Evolutionary conservation across 2,797 vertebrate genomes (phyloP).

Genomic region (Melopsittacus undulatus): DNA sequence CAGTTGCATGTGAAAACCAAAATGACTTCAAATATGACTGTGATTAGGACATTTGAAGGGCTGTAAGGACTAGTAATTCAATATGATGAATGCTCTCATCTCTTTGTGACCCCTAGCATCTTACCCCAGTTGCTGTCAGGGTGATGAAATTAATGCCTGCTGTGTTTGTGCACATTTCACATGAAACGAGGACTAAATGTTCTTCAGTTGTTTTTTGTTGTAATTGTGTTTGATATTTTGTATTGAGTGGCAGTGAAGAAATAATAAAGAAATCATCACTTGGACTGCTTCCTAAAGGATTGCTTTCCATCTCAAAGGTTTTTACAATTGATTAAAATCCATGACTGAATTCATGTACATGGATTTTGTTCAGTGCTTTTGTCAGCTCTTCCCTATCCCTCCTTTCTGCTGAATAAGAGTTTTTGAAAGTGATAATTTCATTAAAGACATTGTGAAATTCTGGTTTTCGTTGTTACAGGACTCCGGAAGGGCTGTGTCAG

Average conservation of each 20-base stretch:
- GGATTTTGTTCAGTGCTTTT: constrained; percentile 4
- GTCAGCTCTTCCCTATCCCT: neutral
- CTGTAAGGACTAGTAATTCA: neutral
- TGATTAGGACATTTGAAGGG: neutral
- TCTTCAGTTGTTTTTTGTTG: neutral
- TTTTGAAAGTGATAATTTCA: neutral
- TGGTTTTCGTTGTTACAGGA: neutral
- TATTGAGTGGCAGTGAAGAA: neutral
- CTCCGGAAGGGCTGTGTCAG: neutral
- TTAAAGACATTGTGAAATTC: neutral
- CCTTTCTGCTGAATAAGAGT: neutral
- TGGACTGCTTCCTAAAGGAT: neutral
- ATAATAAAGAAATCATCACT: constrained; percentile 17
- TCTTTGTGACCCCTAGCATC: neutral
- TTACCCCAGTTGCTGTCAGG: neutral
- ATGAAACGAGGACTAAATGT: neutral
- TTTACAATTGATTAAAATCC: constrained; percentile 34
- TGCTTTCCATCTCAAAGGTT: constrained; percentile 23
- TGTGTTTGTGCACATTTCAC: constrained; percentile 22
- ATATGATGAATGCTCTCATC: neutral
- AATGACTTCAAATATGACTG: neutral
- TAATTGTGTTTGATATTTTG: constrained; percentile 17
- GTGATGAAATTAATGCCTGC: constrained; percentile 1
- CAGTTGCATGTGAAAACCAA: neutral
- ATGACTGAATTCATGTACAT: neutral